Conservation (phyloP, 2,113 vertebrate species). For the Bothrops jararaca region DNA sequence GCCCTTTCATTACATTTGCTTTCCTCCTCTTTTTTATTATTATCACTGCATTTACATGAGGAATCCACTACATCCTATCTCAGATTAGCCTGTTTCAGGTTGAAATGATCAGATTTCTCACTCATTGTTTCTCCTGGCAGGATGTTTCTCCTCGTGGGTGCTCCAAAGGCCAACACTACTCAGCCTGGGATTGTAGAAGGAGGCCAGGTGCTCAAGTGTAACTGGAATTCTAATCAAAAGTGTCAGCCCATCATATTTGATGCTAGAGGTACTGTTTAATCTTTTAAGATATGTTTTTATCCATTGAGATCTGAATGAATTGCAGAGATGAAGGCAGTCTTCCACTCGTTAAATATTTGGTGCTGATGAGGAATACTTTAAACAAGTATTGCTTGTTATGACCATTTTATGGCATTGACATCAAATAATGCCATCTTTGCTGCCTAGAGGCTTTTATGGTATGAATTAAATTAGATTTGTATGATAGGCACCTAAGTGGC, state of each 20-base stretch:
- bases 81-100: neutral
- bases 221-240: conserved; percentile 71
- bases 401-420: neutral
- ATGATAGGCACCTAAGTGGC: neutral
- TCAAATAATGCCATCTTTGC: neutral
- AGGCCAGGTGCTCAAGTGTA: conserved; percentile 89
- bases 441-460: neutral
- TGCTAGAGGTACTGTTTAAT: conserved; percentile 70
- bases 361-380: neutral
- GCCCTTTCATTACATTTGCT: neutral
- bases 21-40: neutral
- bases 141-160: conserved; percentile 86
- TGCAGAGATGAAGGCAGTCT: neutral
- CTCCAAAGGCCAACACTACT: conserved; percentile 88
- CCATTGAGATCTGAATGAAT: neutral
- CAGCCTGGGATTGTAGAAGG: conserved; percentile 81
- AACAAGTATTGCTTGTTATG: neutral
- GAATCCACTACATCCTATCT: neutral
- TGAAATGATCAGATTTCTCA: neutral
- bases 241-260: conserved; percentile 87
- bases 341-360: neutral
- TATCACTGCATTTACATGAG: neutral
- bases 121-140: conserved; percentile 60
- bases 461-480: neutral
- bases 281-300: neutral